Base-by-base conservation (phyloP, 2,888 invertebrate species). In the Abscondita cerata region DNA sequence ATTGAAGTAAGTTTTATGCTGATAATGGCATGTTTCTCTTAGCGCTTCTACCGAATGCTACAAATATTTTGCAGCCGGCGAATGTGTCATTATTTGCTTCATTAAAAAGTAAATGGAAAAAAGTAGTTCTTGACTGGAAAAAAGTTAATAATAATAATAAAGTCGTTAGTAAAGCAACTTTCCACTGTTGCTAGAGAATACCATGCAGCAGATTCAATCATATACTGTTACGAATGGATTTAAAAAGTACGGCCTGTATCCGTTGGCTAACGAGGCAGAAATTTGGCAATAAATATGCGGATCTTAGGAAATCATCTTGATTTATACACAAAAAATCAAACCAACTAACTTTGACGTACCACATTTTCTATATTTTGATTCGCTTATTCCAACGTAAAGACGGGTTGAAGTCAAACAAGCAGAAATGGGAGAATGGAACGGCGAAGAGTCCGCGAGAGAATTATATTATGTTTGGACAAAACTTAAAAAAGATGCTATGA, bases 321-420 rank as follows among this genome's bases (percentile, higher is more conserved):
- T 54, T 19, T 36, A 41, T 33, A 50, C 50, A 50, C 40, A 52
- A 51, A 65, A 55, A 46, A 44, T 48, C 31, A 63, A 63, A 38
- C 66, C 62, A 51, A 60, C 60, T 53, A 57, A 19, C 25, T 65
- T 65, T 60, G 57, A 63, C 15, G 52, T 65, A 53, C 65, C 65
- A 25, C 55, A 65, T 65, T 65, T 65, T 65, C 57, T 64, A 15
- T 63, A 65, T 63, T 65, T 65, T 33, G 62, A 65, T 16, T 63
- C 59, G 50, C 50, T 63, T 34, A 63, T 61, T 53, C 34, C 40
- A 13, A 8, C 19, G 13, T 20, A 52, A 38, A 38, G 52, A 40
- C 18, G 52, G 15, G 18, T 16, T 20, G 40, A 41, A 18, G 38
- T 52, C 40, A 52, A 52, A 52, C 16, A 38, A 38, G 52, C 52